Evolutionary conservation across 2,888 invertebrate genomes (phyloP), one percentile per base, ranked within the genome.

Genomic region (Coelinius sp.): DNA sequence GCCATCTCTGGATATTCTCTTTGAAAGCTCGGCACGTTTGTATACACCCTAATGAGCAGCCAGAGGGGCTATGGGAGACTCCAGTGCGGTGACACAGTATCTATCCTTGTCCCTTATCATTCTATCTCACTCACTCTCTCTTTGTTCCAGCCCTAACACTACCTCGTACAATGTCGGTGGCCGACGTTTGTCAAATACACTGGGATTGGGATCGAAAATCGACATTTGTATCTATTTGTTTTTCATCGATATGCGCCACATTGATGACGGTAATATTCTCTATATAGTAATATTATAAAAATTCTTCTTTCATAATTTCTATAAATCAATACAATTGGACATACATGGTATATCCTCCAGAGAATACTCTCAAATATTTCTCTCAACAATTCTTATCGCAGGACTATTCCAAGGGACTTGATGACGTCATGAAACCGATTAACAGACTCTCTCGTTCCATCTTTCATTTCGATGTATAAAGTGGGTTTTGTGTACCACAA

Each of bases 31-130:
- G 62, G 71, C 78, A 76, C 76, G 76, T 76, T 49, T 74, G 71
- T 74, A 77, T 75, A 76, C 75, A 77, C 56, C 71, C 77, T 78
- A 78, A 78, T 77, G 77, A 78, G 77, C 59, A 68, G 63, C 53
- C 68, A 65, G 64, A 75, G 68, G 68, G 67, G 68, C 24, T 38
- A 17, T 27, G 27, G 17, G 25, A 71, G 59, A 59, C 59, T 59
- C 27, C 35, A 59, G 35, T 14, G 10, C 24, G 20, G 59, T 20
- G 59, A 59, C 59, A 59, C 59, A 5, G 59, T 74, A 66, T 41
- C 41, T 70, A 14, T 70, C 70, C 22, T 46, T 68, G 24, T 44
- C 52, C 52, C 67, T 66, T 62, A 8, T 38, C 38, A 20, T 20
- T 20, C 63, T 59, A 27, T 62, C 17, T 62, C 59, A 31, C 44